These are phyloP conservation scores for Alaudala cheleensis DNA, from an alignment of 2,113 vertebrate genomes.

Conservation along the genomic window DNA sequence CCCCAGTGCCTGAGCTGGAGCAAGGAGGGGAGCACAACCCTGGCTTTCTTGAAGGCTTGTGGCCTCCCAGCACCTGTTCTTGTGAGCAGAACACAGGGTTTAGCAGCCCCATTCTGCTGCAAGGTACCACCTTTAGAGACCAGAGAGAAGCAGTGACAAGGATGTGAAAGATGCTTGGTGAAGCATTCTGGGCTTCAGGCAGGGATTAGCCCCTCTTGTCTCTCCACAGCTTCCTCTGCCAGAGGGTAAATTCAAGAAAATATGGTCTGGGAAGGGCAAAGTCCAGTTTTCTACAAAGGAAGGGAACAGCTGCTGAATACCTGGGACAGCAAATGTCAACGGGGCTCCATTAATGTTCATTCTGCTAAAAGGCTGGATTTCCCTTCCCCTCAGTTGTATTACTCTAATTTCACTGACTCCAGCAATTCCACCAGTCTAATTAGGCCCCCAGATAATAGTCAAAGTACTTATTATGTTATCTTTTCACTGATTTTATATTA, in stretches of 20 bases:
- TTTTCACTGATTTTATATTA: constrained; percentile 62
- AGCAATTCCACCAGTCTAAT: constrained; percentile 49
- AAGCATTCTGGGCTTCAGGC: background rate
- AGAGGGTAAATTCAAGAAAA: background rate
- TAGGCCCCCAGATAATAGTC: constrained; percentile 62
- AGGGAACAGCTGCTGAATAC: constrained; percentile 30
- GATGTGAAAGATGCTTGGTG: background rate
- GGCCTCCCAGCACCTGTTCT: background rate
- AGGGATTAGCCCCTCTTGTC: background rate
- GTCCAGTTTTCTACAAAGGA: background rate
- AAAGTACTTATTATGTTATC: constrained; percentile 63
- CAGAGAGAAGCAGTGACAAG: background rate
- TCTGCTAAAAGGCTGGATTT: constrained; percentile 23
- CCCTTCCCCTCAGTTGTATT: constrained; percentile 28
- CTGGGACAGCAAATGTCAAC: constrained; percentile 48
- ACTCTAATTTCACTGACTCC: constrained; percentile 51
- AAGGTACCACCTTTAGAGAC: background rate
- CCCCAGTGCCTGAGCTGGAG: background rate
- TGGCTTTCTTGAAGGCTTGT: background rate
- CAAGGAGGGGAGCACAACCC: background rate
- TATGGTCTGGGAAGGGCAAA: background rate
- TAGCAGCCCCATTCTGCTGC: background rate
- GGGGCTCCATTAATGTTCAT: background rate
- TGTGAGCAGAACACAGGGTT: background rate
- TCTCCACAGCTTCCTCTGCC: background rate